A percentile compares a stretch with the other conserved stretches of the same genome.
phyloP scores from a whole-genome alignment of 1,140 invertebrate species.

The Neodiprion fabricii region DNA sequence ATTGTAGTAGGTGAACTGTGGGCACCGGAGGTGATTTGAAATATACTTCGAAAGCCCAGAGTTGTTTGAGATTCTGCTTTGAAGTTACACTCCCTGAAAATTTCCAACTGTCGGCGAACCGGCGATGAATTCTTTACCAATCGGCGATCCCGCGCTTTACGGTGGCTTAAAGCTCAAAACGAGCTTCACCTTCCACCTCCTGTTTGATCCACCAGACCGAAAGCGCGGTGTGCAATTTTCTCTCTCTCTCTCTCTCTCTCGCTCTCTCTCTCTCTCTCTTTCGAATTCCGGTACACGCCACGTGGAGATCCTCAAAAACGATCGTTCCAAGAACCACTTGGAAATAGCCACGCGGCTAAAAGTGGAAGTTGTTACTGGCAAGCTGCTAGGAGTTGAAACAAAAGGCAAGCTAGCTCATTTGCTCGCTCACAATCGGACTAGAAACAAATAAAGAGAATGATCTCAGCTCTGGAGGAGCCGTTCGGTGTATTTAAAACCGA shows the following conservation, averaged over 20 bases:
- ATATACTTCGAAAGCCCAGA: too few relatives aligned
- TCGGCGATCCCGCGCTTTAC: neutral
- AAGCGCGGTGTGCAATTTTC: too few relatives aligned
- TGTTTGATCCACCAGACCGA: too few relatives aligned
- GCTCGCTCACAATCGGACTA: neutral
- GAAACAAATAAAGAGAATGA: conserved; percentile 1
- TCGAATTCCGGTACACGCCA: too few relatives aligned
- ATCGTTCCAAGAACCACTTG: neutral
- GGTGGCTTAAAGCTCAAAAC: neutral
- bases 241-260: too few relatives aligned
- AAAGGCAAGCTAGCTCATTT: conserved; percentile 9
- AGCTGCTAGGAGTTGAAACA: conserved; percentile 14
- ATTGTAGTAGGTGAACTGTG: too few relatives aligned
- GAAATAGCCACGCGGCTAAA: neutral
- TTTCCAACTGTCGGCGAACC: neutral
- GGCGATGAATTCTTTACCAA: neutral
- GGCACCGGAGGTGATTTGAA: too few relatives aligned
- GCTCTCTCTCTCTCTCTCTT: too few relatives aligned
- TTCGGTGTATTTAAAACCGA: conserved; percentile 44
- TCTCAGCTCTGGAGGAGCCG: neutral
- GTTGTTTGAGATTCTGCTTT: neutral
- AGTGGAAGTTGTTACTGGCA: neutral
- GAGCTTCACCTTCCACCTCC: neutral
- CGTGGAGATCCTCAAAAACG: too few relatives aligned
- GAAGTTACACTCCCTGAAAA: neutral